Conservation (phyloP, 2,888 invertebrate genomes). For the Agriopis marginaria region DNA sequence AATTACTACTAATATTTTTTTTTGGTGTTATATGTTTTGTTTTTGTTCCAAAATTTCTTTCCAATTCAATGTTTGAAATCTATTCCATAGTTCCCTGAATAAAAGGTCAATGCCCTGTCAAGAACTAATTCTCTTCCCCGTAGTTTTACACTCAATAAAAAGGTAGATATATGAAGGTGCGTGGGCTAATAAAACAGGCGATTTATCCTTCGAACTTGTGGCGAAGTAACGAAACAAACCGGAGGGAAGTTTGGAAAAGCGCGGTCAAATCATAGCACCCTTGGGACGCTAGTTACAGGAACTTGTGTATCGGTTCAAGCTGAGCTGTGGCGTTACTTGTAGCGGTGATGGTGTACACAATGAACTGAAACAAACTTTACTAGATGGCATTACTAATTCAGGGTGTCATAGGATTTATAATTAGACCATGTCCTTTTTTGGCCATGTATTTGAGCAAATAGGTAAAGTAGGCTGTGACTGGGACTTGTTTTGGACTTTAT, state of each 20-base stretch:
- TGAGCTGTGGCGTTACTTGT: constrained; percentile 16
- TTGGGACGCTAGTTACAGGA: constrained; percentile 64
- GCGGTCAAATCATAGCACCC: constrained; percentile 78
- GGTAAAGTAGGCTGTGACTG: no score
- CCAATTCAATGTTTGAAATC: no score
- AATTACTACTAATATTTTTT: background rate
- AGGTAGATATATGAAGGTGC: constrained; percentile 57
- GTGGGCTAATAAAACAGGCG: constrained; percentile 60
- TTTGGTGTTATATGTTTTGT: no score
- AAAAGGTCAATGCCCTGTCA: constrained; percentile 22
- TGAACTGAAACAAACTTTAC: no score
- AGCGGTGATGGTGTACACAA: constrained; percentile 6
- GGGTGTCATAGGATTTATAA: no score
- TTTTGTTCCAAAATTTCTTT: no score
- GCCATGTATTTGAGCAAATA: no score
- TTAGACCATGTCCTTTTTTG: no score
- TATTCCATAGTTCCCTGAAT: background rate
- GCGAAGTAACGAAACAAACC: constrained; percentile 60
- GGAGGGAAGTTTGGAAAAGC: constrained; percentile 67
- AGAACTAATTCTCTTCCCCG: constrained; percentile 35
- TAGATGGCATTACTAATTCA: no score
- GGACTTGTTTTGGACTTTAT: no score
- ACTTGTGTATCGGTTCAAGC: constrained; percentile 59
- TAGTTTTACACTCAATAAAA: constrained; percentile 54
- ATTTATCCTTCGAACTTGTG: constrained; percentile 60